Evolutionary conservation across 2,888 invertebrate species (phyloP).

Genomic region (Ormyrus labotus): DNA sequence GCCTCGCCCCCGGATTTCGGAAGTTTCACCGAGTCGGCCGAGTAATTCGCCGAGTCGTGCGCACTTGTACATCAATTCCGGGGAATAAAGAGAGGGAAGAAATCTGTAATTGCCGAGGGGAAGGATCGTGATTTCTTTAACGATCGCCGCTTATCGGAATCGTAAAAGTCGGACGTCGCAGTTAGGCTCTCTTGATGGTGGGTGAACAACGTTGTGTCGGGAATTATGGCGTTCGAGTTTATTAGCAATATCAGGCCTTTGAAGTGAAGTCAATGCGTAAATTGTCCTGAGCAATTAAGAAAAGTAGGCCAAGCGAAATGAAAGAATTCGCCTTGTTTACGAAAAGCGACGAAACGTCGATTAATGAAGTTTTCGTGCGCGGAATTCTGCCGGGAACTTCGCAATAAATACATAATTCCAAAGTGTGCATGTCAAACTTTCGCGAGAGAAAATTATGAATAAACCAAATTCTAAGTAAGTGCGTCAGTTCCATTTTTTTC

Average conservation of each 20-base stretch:
- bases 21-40: neutral
- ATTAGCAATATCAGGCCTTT: conserved; percentile 9
- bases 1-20: neutral
- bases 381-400: no score
- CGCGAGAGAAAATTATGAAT: no score
- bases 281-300: neutral
- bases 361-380: no score
- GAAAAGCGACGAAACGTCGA: neutral
- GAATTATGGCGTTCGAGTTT: conserved; percentile 3
- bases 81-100: neutral
- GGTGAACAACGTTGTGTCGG: neutral
- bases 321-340: neutral
- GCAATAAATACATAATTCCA: no score
- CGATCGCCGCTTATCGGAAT: neutral
- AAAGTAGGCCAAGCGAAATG: neutral
- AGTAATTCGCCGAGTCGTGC: neutral
- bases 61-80: conserved; percentile 2
- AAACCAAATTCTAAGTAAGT: no score
- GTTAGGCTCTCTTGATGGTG: neutral
- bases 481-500: no score
- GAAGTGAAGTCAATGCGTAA: neutral
- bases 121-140: conserved; percentile 12
- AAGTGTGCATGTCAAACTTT: no score
- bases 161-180: neutral
- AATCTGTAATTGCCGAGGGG: conserved; percentile 5